Base-by-base conservation (phyloP, 2,113 vertebrate species). In the Sialia sialis region DNA sequence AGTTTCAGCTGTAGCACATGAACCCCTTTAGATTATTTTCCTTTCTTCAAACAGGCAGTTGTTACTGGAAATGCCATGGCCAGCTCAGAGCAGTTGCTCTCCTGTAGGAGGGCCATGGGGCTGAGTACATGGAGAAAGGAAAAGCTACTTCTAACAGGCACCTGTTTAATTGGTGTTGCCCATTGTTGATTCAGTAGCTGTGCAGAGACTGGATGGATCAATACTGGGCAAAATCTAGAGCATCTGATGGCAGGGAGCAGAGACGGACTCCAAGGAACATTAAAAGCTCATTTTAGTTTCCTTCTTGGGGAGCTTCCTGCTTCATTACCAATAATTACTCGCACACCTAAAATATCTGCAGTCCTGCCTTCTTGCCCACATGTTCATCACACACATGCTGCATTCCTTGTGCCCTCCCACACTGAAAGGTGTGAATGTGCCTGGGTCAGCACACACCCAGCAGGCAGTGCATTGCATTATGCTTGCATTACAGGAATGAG, bases 391-490 rank as follows among this genome's bases (percentile, higher is more conserved):
- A 39, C 27, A 56, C 9, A 30, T 26, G 43, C 36, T 70, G 26
- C 4, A 9, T 62, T 23, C 19, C 36, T 17, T 0, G 0, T 43
- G 29, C 34, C 19, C 23, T 81, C 32, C 43, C n/a, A 43, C 13
- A 12, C 29, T 9, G 51, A 34, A 64, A 70, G 52, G 25, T 63
- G 68, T 68, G 74, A 64, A 20, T 11, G 51, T 91, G 67, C 44
- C 48, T 63, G 54, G 22, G 59, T 62, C 64, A 70, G 75, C 59
- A 73, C 41, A 32, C 29, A n/a, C 9, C 11, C 21, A 29, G 32
- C 58, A 54, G 64, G 41, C 27, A 39, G 22, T 6, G 6, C 18
- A 59, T 2, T 36, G 36, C 44, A 30, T 38, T n/a, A 59, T 4
- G 4, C 29, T 56, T 58, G 51, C 39, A 39, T 39, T 39, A 34